A percentile compares a stretch with the other conserved stretches of the same genome.
Evolutionary conservation across 2,888 invertebrate species (phyloP).

Genomic region (Brachynemurus nebulosus): DNA sequence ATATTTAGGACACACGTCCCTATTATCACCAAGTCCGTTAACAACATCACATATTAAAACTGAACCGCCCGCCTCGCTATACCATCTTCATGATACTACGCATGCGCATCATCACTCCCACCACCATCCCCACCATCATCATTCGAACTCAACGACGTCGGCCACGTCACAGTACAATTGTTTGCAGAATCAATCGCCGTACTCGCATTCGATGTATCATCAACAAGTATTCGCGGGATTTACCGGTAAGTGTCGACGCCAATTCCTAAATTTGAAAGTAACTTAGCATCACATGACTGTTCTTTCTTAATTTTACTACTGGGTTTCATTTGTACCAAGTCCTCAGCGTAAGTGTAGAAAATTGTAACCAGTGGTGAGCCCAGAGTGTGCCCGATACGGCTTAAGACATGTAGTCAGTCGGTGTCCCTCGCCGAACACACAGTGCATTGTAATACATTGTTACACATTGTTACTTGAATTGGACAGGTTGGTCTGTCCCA

Average conservation of each 20-base stretch:
- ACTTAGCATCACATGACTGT: too few species aligned
- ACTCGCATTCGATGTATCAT: conserved; percentile 4
- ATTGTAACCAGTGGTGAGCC: too few species aligned
- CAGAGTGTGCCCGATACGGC: too few species aligned
- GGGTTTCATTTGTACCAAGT: too few species aligned
- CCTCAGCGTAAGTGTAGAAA: too few species aligned
- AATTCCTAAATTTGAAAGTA: too few species aligned
- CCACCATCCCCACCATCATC: conserved; percentile 10
- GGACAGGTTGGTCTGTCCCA: too few species aligned
- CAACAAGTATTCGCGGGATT: not conserved
- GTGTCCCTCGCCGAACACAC: too few species aligned
- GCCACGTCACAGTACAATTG: conserved; percentile 26
- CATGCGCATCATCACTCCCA: conserved; percentile 7
- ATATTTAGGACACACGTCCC: conserved; percentile 42
- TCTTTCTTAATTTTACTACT: too few species aligned
- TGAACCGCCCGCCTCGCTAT: conserved; percentile 6
- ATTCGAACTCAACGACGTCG: conserved; percentile 1
- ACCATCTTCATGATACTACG: not conserved
- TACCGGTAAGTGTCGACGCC: conserved; percentile 33
- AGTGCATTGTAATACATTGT: too few species aligned
- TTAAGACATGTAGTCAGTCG: too few species aligned
- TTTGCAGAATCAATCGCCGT: conserved; percentile 27
- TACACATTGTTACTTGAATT: too few species aligned
- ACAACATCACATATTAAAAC: conserved; percentile 8
- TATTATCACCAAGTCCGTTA: conserved; percentile 31